Evolutionary conservation across 2,797 vertebrate genomes (phyloP).

Genomic region (Danio choprae): DNA sequence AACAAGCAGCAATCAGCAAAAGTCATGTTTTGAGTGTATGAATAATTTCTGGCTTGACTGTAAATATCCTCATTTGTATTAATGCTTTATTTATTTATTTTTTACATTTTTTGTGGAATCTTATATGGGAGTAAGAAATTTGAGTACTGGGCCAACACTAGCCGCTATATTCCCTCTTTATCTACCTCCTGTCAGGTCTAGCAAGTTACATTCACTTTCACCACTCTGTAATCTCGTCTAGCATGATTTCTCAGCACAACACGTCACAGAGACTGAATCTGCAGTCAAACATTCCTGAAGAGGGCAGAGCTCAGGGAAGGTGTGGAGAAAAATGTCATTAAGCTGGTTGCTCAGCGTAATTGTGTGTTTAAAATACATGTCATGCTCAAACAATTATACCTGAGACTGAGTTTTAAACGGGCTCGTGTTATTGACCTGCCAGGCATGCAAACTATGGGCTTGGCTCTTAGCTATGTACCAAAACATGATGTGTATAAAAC

Average conservation of each 20-base stretch:
- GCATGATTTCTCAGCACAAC: conserved; percentile 12
- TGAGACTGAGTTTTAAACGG: conserved; percentile 18
- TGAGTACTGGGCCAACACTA: too few species aligned
- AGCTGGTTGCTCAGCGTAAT: conserved; percentile 62
- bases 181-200: conserved; percentile 21
- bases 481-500: conserved; percentile 17
- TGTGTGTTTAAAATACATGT: conserved; percentile 24
- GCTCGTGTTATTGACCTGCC: conserved; percentile 32
- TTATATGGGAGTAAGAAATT: too few species aligned
- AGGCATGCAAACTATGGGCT: conserved; percentile 36
- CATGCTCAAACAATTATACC: conserved; percentile 16
- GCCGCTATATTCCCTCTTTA: background rate
- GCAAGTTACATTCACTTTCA: background rate
- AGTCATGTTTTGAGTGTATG: too few species aligned
- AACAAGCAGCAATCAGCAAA: too few species aligned
- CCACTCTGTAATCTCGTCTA: background rate
- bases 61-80: too few species aligned
- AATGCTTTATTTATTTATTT: too few species aligned
- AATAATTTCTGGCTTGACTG: too few species aligned
- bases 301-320: conserved; percentile 53
- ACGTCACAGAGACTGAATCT: background rate
- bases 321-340: conserved; percentile 65
- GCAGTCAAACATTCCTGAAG: conserved; percentile 54
- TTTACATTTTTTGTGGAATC: too few species aligned
- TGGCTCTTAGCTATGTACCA: conserved; percentile 6